These are phyloP conservation scores for Phenganax subtilis DNA, from an alignment of 92 coral and sea anemone genomes.

Conservation along the genomic window DNA sequence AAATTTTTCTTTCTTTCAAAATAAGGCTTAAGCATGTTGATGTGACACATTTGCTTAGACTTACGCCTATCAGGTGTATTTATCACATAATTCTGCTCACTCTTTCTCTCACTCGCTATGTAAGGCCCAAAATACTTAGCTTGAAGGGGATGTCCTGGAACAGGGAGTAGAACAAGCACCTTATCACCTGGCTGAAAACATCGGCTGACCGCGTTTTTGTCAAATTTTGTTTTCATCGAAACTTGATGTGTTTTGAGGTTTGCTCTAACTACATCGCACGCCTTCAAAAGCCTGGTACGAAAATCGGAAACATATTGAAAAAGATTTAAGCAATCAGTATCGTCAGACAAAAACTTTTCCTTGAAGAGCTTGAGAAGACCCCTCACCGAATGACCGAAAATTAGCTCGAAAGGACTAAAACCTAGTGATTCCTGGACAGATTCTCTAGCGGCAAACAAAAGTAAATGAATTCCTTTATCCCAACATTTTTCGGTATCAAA, in stretches of 20 bases:
- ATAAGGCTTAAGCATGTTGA: constrained; percentile 37
- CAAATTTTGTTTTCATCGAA: constrained; percentile 24
- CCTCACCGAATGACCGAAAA: constrained; percentile 52
- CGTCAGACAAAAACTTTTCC: constrained; percentile 35
- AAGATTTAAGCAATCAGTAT: constrained; percentile 25
- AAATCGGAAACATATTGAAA: constrained; percentile 48
- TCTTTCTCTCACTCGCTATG: constrained; percentile 14
- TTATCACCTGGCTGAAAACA: constrained; percentile 24
- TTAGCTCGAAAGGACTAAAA: constrained; percentile 57
- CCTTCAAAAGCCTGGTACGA: constrained; percentile 36
- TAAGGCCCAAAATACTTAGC: constrained; percentile 39
- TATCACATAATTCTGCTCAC: constrained; percentile 30
- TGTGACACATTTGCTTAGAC: constrained; percentile 40
- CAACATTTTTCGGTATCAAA: constrained; percentile 44
- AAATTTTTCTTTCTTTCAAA: background rate
- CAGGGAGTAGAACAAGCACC: constrained; percentile 32
- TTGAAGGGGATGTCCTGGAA: constrained; percentile 20
- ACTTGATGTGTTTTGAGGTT: constrained; percentile 24
- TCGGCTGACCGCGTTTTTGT: constrained; percentile 22
- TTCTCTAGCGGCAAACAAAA: constrained; percentile 48
- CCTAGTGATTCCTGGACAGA: constrained; percentile 55
- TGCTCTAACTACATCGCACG: constrained; percentile 34
- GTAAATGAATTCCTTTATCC: constrained; percentile 49
- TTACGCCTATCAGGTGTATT: constrained; percentile 49
- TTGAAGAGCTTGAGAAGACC: constrained; percentile 60